Conservation (phyloP, 2,113 vertebrate genomes). For the Crypturellus undulatus region DNA sequence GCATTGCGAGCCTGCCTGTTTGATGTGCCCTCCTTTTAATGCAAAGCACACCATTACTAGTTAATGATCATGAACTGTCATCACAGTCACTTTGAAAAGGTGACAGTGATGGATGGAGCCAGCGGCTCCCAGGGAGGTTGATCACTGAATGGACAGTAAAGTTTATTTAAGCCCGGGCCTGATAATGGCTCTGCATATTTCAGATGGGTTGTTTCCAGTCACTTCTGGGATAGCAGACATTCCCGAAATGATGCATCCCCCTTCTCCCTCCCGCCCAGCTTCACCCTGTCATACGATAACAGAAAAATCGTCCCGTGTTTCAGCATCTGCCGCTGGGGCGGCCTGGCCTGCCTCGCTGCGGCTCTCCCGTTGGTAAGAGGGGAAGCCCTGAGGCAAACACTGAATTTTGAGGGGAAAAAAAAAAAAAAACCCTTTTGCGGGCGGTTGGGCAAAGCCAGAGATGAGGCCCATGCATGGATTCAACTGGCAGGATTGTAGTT, state of each 20-base stretch:
- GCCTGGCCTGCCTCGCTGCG: accelerated
- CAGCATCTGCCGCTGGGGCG: neutral
- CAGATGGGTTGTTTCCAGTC: conserved; percentile 75
- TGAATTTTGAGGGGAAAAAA: neutral
- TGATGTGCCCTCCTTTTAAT: conserved; percentile 83
- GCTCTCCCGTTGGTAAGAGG: neutral
- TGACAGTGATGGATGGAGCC: conserved; percentile 84
- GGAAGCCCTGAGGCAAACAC: neutral
- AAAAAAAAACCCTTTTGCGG: neutral
- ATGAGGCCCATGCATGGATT: neutral
- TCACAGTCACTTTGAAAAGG: conserved; percentile 82
- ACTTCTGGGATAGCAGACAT: conserved; percentile 68
- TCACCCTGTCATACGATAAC: neutral
- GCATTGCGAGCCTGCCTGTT: conserved; percentile 59
- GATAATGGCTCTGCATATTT: conserved; percentile 81
- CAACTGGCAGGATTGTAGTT: accelerated
- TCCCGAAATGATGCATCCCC: conserved; percentile 37
- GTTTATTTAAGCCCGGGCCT: conserved; percentile 84
- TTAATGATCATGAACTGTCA: conserved; percentile 88
- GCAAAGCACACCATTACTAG: conserved; percentile 83
- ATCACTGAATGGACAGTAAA: conserved; percentile 80
- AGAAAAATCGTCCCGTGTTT: neutral
- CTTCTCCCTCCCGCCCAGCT: neutral
- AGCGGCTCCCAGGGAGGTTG: conserved; percentile 74
- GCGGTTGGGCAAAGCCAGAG: neutral